Percentiles rank a stretch among this genome's conserved stretches.
These are phyloP conservation scores for Lophius americanus DNA, from an alignment of 2,797 vertebrate species.

Conservation along the genomic window DNA sequence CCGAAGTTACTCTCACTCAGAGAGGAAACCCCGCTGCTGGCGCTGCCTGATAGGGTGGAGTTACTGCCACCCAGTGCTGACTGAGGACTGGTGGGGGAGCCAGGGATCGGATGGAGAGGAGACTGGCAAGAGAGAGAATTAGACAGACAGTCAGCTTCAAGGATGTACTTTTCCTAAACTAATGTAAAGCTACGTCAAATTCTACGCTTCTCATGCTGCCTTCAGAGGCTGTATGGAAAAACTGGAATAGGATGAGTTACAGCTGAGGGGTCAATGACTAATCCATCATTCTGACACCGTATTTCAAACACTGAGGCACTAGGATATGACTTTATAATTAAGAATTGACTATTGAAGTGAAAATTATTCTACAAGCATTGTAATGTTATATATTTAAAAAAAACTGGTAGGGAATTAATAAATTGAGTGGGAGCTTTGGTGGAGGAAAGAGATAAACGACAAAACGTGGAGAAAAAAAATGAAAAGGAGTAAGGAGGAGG, in stretches of 20 bases:
- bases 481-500: background rate
- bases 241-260: background rate
- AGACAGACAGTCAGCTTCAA: constrained; percentile 19
- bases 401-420: background rate
- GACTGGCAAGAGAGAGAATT: constrained; percentile 80
- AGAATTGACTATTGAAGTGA: constrained; percentile 9
- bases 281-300: background rate
- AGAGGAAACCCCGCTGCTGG: constrained; percentile 98
- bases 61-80: constrained; percentile 98
- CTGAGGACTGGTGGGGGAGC: constrained; percentile 97
- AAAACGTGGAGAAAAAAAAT: background rate
- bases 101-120: constrained; percentile 97
- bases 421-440: constrained; percentile 12
- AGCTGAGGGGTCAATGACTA: constrained; percentile 5
- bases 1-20: constrained; percentile 98
- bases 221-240: constrained; percentile 21
- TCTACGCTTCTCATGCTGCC: constrained; percentile 1
- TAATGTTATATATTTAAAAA: constrained; percentile 7
- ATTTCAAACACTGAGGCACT: constrained; percentile 2
- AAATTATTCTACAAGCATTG: background rate
- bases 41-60: constrained; percentile 97
- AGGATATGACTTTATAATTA: constrained; percentile 15
- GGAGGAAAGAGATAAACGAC: constrained; percentile 1
- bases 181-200: constrained; percentile 5
- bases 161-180: constrained; percentile 18